Percentiles rank a stretch among this genome's conserved stretches.
These are phyloP conservation scores for Megalonaias nervosa DNA, from an alignment of 1,140 invertebrate species.

Conservation along the genomic window DNA sequence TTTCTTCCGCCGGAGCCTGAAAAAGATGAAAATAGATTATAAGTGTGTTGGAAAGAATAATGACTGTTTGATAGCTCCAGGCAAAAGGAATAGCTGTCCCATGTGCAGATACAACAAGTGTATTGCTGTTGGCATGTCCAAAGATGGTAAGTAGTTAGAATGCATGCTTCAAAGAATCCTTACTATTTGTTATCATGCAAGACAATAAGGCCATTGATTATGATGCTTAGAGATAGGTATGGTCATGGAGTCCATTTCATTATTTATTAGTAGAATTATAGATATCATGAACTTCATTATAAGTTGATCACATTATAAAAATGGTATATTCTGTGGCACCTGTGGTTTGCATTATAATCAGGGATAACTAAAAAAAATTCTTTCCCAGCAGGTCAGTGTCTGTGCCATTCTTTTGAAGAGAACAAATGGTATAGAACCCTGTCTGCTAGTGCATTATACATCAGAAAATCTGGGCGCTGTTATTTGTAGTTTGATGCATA, in stretches of 20 bases:
- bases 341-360: not conserved
- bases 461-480: not conserved
- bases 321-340: too few relatives aligned
- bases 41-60: slow-evolving; percentile 48
- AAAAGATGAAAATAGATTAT: slow-evolving; percentile 55
- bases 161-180: not conserved
- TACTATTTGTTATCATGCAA: not conserved
- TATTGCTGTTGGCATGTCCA: slow-evolving; percentile 66
- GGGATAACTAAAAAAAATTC: not conserved
- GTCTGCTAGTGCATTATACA: not conserved
- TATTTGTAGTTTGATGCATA: not conserved
- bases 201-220: not conserved
- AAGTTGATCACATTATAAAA: too few relatives aligned
- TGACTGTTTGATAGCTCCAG: slow-evolving; percentile 56
- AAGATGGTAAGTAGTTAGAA: slow-evolving; percentile 56
- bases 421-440: too few relatives aligned
- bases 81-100: slow-evolving; percentile 61
- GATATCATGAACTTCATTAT: too few relatives aligned
- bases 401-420: too few relatives aligned
- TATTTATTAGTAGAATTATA: too few relatives aligned
- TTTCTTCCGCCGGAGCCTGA: slow-evolving; percentile 65
- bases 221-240: too few relatives aligned
- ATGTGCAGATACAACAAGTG: slow-evolving; percentile 66
- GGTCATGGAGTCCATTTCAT: too few relatives aligned
- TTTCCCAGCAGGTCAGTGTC: not conserved